Percentiles rank a stretch among this genome's conserved stretches.
Evolutionary conservation across 2,888 invertebrate species (phyloP).

Genomic region (Cotesia congregata): DNA sequence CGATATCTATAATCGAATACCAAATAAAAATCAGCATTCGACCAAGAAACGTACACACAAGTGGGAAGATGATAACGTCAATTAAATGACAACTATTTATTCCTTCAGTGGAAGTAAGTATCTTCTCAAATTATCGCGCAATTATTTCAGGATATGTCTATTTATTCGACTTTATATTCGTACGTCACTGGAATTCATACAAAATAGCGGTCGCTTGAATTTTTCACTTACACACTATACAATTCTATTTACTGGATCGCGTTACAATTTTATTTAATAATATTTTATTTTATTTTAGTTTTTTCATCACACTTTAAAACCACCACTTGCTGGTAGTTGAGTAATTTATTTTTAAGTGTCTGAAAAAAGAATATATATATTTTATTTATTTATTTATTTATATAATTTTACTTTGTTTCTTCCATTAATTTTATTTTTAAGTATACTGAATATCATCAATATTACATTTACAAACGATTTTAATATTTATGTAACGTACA

Average conservation of each 20-base stretch:
- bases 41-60: conserved; percentile 47
- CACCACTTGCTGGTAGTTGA: background rate
- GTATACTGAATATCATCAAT: conserved; percentile 58
- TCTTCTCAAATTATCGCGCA: background rate
- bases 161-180: conserved; percentile 63
- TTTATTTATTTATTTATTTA: conserved; percentile 31
- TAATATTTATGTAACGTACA: conserved; percentile 52
- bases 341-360: conserved; percentile 14
- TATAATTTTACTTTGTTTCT: background rate
- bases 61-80: conserved; percentile 38
- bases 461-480: conserved; percentile 60
- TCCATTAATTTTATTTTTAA: conserved; percentile 16
- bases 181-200: conserved; percentile 68
- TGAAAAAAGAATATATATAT: conserved; percentile 9
- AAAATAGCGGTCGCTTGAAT: conserved; percentile 65
- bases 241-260: conserved; percentile 48
- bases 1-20: conserved; percentile 56
- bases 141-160: conserved; percentile 58
- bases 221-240: conserved; percentile 56
- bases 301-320: conserved; percentile 8
- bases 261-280: background rate
- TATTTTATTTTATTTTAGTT: background rate
- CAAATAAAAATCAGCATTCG: conserved; percentile 65
- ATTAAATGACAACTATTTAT: background rate
- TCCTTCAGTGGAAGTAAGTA: conserved; percentile 14